A percentile compares a stretch with the other conserved stretches of the same genome.
Evolutionary conservation across 2,113 vertebrate genomes (phyloP).

Genomic region (Perca schrenkii): DNA sequence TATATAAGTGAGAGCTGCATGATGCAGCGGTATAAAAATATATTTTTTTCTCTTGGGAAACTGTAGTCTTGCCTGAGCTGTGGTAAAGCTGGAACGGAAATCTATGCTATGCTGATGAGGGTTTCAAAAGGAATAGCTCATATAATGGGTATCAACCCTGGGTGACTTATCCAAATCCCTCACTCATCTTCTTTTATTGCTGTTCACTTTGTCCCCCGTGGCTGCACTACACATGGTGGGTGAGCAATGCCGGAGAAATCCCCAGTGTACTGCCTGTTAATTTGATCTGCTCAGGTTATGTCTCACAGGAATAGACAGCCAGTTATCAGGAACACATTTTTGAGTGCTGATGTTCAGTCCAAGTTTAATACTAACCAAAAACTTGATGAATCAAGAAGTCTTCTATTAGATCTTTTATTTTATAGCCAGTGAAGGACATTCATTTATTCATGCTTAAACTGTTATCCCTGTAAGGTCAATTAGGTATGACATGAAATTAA

Average conservation of each 20-base stretch:
- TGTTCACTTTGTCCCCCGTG: conserved; percentile 73
- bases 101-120: conserved; percentile 79
- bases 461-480: background rate
- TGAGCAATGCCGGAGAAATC: conserved; percentile 54
- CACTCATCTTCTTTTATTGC: conserved; percentile 83
- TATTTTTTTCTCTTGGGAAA: conserved; percentile 37
- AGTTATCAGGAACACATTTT: conserved; percentile 25
- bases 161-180: conserved; percentile 81
- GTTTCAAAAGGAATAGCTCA: conserved; percentile 78
- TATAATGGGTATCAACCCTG: conserved; percentile 79
- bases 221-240: conserved; percentile 55
- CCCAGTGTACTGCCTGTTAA: conserved; percentile 57
- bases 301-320: conserved; percentile 5
- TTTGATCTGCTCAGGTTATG: conserved; percentile 58
- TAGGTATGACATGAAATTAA: background rate
- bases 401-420: background rate
- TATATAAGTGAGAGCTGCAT: conserved; percentile 62
- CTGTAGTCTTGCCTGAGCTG: conserved; percentile 57
- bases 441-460: background rate
- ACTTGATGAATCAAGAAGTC: background rate
- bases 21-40: conserved; percentile 27
- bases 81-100: conserved; percentile 68
- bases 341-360: conserved; percentile 13
- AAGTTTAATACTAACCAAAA: conserved; percentile 23
- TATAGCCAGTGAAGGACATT: conserved; percentile 1